Base-by-base conservation (phyloP, 2,888 invertebrate species). In the Protophormia terraenovae region DNA sequence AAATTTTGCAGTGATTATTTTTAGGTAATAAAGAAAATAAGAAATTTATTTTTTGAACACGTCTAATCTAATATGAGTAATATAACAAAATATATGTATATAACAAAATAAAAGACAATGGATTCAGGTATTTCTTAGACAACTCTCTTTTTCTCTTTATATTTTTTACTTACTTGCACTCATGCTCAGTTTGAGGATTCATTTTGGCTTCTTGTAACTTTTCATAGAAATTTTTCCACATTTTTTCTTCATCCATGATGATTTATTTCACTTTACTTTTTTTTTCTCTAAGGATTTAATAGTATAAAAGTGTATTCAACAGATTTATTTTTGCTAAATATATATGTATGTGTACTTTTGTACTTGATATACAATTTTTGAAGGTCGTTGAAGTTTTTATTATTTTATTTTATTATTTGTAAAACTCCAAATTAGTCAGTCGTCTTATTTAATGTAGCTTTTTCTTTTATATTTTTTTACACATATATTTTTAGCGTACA, bases 151-250 rank as follows among this genome's bases (percentile, higher is more conserved):
- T 41, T 41, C 41, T 41, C 41, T 32, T 10, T 12, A 32, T n/a
- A 32, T 35, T 19, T 35, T 60, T 35, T 50, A 50, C 93, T 92
- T 94, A 96, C 96, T 94, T 94, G 89, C 92, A 93, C 88, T 96
- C 96, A 89, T 96, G 96, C 85, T 95, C 95, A 84, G 94, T 94
- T 86, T 95, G 94, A 69, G 95, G 94, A 78, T 95, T 94, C 90
- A 94, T 94, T 91, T 95, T 95, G 3, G 88, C 85, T 83, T 95
- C 94, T 88, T 95, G 94, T 84, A 96, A 91, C 89, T 95, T 95
- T 75, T 95, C 95, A 89, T 96, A 96, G 89, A 96, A 95, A 83
- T 94, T 94, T 92, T 95, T 96, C 96, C 96, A 96, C 96, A 96
- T 96, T 12, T 94, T 93, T 90, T 96, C 96, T 92, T 96, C 96